Evolutionary conservation across 2,888 invertebrate genomes (phyloP), one percentile per base, ranked within the genome.

Genomic region (Branchinecta sandiegonensis): DNA sequence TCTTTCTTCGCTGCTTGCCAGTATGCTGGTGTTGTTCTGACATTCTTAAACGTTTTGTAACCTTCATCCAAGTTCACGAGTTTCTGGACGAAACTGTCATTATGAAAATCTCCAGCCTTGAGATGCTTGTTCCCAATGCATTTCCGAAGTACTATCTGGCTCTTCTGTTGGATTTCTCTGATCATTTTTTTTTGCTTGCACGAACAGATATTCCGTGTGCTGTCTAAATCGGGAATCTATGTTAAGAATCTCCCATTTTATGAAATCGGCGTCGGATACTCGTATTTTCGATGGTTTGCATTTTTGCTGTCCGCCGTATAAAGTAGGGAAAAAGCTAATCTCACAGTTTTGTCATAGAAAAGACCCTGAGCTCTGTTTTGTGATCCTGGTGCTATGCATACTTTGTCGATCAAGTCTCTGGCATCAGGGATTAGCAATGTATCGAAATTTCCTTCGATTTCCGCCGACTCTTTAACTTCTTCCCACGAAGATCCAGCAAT

Each of bases 301-400:
- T 5, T 14, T n/a, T 7, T 2, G 13, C 4, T 56, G 56, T 6
- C 3, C 17, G 4, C 56, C 13, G 14, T 56, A 56, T 3, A 56
- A 4, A 2, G 6, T 56, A 1, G 3, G 56, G 8, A 56, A 56
- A 8, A 56, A 56, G 4, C 17, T 0, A 4, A 56, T 56, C 4
- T 56, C 56, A 14, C 56, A 56, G 6, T 56, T 56, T 56, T 56
- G 4, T 56, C 56, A 4, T 6, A 0, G 8, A 56, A 56, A 56
- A 56, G 56, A 56, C 17, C 56, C 5, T 56, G 56, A 56, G 56
- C 50, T 48, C 50, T 48, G 50, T n/a, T 48, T 48, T 48, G 50
- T 11, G 50, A 48, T 48, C 50, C 50, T 48, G 50, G 11, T 48
- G 50, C 50, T 48, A 48, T n/a, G 50, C n/a, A 48, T 48, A 48